A percentile compares a stretch with the other conserved stretches of the same genome.
phyloP scores from a whole-genome alignment of 2,888 invertebrate species.

The Agrotis ipsilon region DNA sequence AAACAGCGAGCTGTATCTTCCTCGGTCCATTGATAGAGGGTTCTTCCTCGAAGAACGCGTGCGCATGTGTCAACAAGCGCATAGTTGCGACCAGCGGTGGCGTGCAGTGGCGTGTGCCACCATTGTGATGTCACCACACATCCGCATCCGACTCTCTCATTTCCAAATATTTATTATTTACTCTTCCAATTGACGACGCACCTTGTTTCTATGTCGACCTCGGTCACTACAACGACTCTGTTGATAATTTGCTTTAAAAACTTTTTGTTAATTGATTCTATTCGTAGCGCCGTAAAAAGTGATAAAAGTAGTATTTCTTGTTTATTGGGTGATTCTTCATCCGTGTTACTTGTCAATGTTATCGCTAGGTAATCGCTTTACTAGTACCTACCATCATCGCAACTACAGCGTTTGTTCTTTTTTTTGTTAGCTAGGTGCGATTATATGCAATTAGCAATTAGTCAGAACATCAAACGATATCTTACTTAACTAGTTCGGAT shows the following conservation, averaged over 20 bases:
- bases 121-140: slow-evolving; percentile 75
- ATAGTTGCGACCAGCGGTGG: slow-evolving; percentile 53
- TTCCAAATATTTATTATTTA: slow-evolving; percentile 83
- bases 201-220: slow-evolving; percentile 63
- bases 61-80: slow-evolving; percentile 78
- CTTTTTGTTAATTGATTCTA: slow-evolving; percentile 52
- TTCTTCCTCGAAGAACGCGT: slow-evolving; percentile 85
- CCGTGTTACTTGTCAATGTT: slow-evolving; percentile 70
- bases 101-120: slow-evolving; percentile 69
- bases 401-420: slow-evolving; percentile 42
- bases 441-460: slow-evolving; percentile 44
- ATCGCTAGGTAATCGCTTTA: slow-evolving; percentile 57
- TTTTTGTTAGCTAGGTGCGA: slow-evolving; percentile 42
- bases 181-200: slow-evolving; percentile 72
- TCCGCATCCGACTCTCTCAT: slow-evolving; percentile 75
- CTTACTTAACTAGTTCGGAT: slow-evolving; percentile 24
- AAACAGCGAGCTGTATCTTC: slow-evolving; percentile 78
- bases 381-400: slow-evolving; percentile 44
- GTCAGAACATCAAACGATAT: slow-evolving; percentile 33
- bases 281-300: slow-evolving; percentile 52
- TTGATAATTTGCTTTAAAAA: slow-evolving; percentile 56
- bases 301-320: slow-evolving; percentile 63
- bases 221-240: slow-evolving; percentile 30
- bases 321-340: slow-evolving; percentile 61
- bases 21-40: slow-evolving; percentile 75